phyloP scores from a whole-genome alignment of 2,888 invertebrate genomes.

The Tenthredo distinguenda region DNA sequence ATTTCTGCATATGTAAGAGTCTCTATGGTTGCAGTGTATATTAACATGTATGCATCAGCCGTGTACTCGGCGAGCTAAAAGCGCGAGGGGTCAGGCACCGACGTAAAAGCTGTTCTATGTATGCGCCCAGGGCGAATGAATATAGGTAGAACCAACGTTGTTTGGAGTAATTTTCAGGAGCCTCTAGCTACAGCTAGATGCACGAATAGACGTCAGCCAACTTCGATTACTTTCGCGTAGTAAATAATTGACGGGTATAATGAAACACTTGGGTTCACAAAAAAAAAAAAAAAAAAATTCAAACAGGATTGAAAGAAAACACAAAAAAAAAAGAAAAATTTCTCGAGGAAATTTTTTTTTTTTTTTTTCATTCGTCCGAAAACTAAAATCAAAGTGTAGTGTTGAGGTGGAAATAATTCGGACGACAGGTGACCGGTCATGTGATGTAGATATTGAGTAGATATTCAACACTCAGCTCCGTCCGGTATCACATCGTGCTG shows the following conservation, averaged over 20 bases:
- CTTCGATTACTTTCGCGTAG: constrained; percentile 31
- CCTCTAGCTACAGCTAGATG: neutral
- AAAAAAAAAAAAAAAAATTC: neutral
- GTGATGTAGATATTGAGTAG: constrained; percentile 16
- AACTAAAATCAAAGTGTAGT: neutral
- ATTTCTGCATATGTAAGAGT: constrained; percentile 31
- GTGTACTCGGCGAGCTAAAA: neutral
- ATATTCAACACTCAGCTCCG: neutral
- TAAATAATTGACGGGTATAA: constrained; percentile 1
- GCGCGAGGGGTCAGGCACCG: constrained; percentile 30
- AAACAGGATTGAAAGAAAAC: neutral
- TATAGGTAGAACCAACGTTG: neutral
- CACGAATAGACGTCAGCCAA: constrained; percentile 37
- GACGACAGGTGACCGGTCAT: neutral
- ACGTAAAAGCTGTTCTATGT: neutral
- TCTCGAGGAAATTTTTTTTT: neutral
- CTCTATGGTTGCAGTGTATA: neutral
- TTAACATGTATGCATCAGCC: neutral
- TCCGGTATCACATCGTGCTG: constrained; percentile 22
- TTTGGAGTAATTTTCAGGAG: constrained; percentile 43
- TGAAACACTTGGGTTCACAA: neutral
- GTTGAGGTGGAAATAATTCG: neutral
- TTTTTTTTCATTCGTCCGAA: neutral
- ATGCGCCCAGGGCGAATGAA: constrained; percentile 2
- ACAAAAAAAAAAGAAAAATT: neutral